phyloP scores from a whole-genome alignment of 2,797 vertebrate species.

The Erethizon dorsatum region DNA sequence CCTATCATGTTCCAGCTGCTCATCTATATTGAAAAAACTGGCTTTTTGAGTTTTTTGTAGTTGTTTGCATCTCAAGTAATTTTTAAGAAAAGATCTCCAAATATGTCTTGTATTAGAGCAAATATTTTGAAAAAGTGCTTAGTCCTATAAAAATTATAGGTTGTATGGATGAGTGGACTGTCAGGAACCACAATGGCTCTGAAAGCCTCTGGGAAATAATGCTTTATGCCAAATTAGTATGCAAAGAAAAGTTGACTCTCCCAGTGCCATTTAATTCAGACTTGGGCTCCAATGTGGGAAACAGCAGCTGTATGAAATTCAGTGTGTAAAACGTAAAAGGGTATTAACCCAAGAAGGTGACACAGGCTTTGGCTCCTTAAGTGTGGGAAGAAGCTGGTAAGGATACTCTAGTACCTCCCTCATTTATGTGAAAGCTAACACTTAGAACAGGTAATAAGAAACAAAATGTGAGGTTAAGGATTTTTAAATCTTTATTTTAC shows the following conservation, averaged over 20 bases:
- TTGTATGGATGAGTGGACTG: conserved; percentile 43
- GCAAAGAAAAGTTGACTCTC: conserved; percentile 77
- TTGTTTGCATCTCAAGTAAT: conserved; percentile 37
- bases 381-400: conserved; percentile 11
- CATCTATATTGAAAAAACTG: conserved; percentile 5
- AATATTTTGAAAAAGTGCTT: conserved; percentile 70
- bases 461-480: neutral
- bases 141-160: conserved; percentile 70
- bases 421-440: neutral
- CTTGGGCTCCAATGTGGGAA: neutral
- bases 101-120: conserved; percentile 33
- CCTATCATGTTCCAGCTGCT: neutral
- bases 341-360: neutral
- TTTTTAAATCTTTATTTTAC: conserved; percentile 16
- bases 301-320: conserved; percentile 46
- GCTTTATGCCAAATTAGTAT: conserved; percentile 48
- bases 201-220: conserved; percentile 62
- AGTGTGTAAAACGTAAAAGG: neutral
- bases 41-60: neutral
- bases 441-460: conserved; percentile 33
- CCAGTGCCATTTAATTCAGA: conserved; percentile 49
- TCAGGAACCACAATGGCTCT: conserved; percentile 60
- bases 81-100: conserved; percentile 48
- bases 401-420: neutral
- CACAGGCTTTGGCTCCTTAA: neutral